Evolutionary conservation across 2,797 vertebrate species (phyloP).

Genomic region (Amniataba percoides): DNA sequence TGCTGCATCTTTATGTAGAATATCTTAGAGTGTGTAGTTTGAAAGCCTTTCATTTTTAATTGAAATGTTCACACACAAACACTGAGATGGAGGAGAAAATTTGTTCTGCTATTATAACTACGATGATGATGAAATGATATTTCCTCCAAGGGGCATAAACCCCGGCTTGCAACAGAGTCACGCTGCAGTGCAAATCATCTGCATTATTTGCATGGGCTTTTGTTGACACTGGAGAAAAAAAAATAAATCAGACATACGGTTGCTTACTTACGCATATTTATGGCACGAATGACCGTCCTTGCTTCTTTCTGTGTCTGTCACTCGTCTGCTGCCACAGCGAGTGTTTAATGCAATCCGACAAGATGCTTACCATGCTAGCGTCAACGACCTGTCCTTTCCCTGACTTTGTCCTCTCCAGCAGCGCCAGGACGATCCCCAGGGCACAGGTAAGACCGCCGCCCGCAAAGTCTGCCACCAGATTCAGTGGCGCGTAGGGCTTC

Average conservation of each 20-base stretch:
- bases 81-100: neutral
- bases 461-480: slow-evolving; percentile 94
- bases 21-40: neutral
- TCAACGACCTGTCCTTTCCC: slow-evolving; percentile 94
- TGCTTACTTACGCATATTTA: neutral
- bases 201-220: neutral
- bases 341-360: neutral
- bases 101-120: neutral
- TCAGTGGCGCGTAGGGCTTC: slow-evolving; percentile 90
- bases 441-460: slow-evolving; percentile 92
- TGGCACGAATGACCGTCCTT: neutral
- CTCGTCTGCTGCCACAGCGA: too few species aligned
- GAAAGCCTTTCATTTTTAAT: neutral
- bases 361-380: slow-evolving; percentile 92
- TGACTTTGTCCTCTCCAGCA: slow-evolving; percentile 90
- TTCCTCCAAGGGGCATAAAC: neutral
- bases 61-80: neutral
- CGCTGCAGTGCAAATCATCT: neutral
- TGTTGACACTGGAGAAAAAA: neutral
- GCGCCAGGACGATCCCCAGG: slow-evolving; percentile 89
- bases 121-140: too few species aligned
- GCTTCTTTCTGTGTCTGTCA: neutral
- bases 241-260: neutral
- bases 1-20: neutral
- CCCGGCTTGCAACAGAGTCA: fast-evolving